Base-by-base conservation (phyloP, 2,797 vertebrate genomes). In the Esox lucius region DNA sequence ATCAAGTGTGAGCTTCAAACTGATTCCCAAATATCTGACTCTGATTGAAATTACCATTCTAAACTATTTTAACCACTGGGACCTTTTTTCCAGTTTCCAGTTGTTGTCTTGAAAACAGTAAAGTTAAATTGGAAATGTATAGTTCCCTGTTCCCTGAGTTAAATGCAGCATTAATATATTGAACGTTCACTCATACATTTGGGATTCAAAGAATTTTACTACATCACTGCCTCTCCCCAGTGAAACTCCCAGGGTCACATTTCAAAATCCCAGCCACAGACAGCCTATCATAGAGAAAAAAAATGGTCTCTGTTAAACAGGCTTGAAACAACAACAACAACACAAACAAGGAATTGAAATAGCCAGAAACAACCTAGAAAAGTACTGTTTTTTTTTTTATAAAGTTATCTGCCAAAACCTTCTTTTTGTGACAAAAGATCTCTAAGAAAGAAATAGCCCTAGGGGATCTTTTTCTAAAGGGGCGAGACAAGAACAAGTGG, bases 241-340 rank as follows among this genome's bases (percentile, higher is more conserved):
- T 70, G 15, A 31, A 62, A 71, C 79, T 78, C 74, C 42, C 79
- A 71, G 71, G 69, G 75, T 42, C 81, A 74, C 76, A 35, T 69
- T 35, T 71, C 48, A 62, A 65, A 61, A 42, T 68, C 68, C 59
- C 59, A 78, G 76, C 56, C 71, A 42, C 19, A 67, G 71, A 49
- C 48, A 61, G 22, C 9, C 2, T 24, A 64, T 75, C 71, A 75
- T 74, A 68, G 12, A 46, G 42, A 46, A 80, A 78, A 75, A 39
- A 42, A n/a, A 5, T 12, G 5, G 17, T 31, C 17, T 22, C 22
- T 61, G 22, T 61, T 61, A 61, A 26, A 61, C 56, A 24, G n/a
- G 56, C 22, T 3, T 26, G 22, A 22, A 61, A 61, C 56, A n/a
- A 26, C n/a, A n/a, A 26, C n/a, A 31, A 31, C 1, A 71, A 59